Percentiles rank a stretch among this genome's conserved stretches.
phyloP scores from a whole-genome alignment of 1,140 invertebrate species.

The Pogonognathellus flavescens region DNA sequence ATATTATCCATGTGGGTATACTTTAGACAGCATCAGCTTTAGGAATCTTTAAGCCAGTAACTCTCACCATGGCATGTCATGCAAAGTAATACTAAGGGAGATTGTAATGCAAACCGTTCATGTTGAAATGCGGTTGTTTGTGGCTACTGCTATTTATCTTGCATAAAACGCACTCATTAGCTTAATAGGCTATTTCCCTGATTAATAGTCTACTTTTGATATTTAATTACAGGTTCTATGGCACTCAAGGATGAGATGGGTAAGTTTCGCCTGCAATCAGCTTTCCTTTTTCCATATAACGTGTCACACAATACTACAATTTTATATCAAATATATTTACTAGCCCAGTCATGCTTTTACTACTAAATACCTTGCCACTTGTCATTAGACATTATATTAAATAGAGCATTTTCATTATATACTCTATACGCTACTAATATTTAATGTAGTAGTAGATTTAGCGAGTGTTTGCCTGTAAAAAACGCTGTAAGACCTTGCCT shows the following conservation, averaged over 20 bases:
- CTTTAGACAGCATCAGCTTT: background rate
- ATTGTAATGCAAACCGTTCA: conserved; percentile 33
- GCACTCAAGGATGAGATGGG: conserved; percentile 57
- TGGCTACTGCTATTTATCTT: conserved; percentile 44
- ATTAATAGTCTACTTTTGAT: conserved; percentile 52
- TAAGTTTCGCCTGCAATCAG: conserved; percentile 30
- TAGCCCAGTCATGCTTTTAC: background rate
- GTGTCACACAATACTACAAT: conserved; percentile 13
- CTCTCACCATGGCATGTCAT: conserved; percentile 32
- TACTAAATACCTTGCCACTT: background rate
- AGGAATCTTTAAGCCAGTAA: conserved; percentile 13
- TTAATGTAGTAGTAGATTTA: too few species aligned
- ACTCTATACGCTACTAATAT: too few species aligned
- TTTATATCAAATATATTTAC: background rate
- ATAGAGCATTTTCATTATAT: too few species aligned
- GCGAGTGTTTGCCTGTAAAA: too few species aligned
- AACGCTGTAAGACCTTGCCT: too few species aligned
- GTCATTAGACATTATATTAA: too few species aligned
- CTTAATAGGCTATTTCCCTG: conserved; percentile 53
- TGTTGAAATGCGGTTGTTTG: conserved; percentile 29
- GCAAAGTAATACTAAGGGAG: conserved; percentile 13
- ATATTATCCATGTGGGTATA: too few species aligned
- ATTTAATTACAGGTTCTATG: conserved; percentile 57
- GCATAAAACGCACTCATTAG: conserved; percentile 45
- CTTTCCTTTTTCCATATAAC: background rate